Base-by-base conservation (phyloP, 2,113 vertebrate species). In the Microcebus lehilahytsara region DNA sequence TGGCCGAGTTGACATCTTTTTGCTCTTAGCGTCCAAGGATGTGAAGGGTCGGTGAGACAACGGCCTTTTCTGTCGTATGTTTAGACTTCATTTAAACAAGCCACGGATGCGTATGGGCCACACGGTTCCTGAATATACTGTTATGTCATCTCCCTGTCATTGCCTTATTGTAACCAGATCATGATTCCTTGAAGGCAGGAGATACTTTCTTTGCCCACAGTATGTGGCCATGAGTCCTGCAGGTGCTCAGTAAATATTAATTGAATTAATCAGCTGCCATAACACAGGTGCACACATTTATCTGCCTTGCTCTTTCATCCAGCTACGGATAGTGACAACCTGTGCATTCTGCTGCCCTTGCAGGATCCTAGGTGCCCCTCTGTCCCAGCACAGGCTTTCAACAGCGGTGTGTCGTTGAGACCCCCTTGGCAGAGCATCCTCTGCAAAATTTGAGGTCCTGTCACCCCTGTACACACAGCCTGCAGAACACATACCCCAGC, bases 181-280 rank as follows among this genome's bases (percentile, higher is more conserved):
- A 3, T 75, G 84, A 84, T 80, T 85, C 81, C 62, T 75, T 88
- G 71, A 85, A 95, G 84, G 62, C 49, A 60, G 11, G 3, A 60
- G 46, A 30, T 40, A 62, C 62, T 91, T 40, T 85, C 49, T 75
- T 60, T 88, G 49, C 75, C 83, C 58, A 66, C 19, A 19, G 34
- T 64, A 46, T 71, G 40, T 30, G 37, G 37, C 64, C 75, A 62
- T 32, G 84, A 92, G 40, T 71, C 89, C 94, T 77, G 30, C 69
- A 88, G 94, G 84, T 74, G 79, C 90, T 91, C 58, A 78, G 10
- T 92, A 90, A 90, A 90, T 94, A 92, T 40, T 88, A 92, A 93
- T 95, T 72, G 86, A 96, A 67, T 95, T 84, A 85, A 78, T 90
- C 83, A 92, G 49, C 87, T 62, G n/a, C 77, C 34, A 92, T 40